Evolutionary conservation across 37 sponge, comb jelly and placozoan species (phyloP).

Genomic region (Bolinopsis microptera): DNA sequence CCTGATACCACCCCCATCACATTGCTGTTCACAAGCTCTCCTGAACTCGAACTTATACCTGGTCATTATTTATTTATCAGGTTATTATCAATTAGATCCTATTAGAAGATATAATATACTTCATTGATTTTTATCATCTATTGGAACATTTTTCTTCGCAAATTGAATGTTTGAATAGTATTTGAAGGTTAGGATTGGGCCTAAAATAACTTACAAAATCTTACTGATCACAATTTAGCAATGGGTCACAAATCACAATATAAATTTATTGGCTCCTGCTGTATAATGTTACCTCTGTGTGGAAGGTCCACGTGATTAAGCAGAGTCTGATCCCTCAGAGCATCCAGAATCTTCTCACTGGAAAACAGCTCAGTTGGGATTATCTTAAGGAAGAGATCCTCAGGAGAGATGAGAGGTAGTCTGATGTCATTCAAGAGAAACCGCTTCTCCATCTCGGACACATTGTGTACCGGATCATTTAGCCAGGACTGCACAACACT

Average conservation of each 20-base stretch:
- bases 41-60: not conserved
- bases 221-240: no score
- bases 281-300: constrained; percentile 18
- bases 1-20: constrained; percentile 47
- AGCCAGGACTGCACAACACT: constrained; percentile 75
- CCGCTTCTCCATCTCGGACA: not conserved
- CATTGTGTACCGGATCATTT: not conserved
- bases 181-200: no score
- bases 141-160: no score
- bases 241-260: no score
- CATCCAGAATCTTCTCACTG: constrained; percentile 55
- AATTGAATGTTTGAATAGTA: no score
- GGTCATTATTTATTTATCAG: no score
- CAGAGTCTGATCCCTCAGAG: constrained; percentile 49
- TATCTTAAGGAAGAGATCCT: constrained; percentile 46
- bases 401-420: constrained; percentile 42
- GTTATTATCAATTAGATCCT: no score
- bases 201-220: no score
- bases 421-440: not conserved
- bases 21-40: not conserved
- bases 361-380: constrained; percentile 32
- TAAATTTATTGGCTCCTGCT: no score
- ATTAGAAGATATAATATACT: no score
- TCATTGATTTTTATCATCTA: no score
- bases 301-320: constrained; percentile 44